Evolutionary conservation across 2,113 vertebrate species (phyloP).

Genomic region (Cettia cetti): DNA sequence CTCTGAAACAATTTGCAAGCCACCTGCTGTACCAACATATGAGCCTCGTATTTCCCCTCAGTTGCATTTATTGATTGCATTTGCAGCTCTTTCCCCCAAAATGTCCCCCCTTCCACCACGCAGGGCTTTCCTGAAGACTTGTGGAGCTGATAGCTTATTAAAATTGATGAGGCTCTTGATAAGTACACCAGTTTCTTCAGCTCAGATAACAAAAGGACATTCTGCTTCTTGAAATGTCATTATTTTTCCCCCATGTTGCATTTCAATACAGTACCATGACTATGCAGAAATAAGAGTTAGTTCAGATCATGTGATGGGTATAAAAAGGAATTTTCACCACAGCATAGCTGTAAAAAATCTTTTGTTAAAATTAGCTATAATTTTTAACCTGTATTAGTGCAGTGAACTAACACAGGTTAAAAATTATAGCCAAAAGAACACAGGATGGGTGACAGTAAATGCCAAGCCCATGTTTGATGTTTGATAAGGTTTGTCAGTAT

Average conservation of each 20-base stretch:
- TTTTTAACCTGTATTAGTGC: not conserved
- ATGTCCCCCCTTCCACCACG: not conserved
- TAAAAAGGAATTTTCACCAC: not conserved
- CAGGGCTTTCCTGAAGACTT: not conserved
- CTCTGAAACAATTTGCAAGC: not conserved
- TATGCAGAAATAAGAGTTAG: not conserved
- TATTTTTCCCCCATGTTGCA: not conserved
- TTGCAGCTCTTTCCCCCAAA: not conserved
- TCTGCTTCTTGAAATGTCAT: not conserved
- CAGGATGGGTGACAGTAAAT: not conserved
- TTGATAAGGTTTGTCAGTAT: not conserved
- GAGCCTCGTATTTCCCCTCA: not conserved
- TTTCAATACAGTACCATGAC: not conserved
- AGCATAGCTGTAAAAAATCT: not conserved
- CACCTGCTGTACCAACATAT: not conserved
- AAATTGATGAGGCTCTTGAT: slow-evolving; percentile 43
- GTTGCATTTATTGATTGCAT: not conserved
- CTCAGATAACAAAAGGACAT: not conserved
- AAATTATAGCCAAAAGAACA: not conserved
- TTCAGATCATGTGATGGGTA: not conserved
- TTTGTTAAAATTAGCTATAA: not conserved
- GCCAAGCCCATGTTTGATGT: not conserved
- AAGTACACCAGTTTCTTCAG: not conserved
- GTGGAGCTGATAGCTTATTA: slow-evolving; percentile 4
- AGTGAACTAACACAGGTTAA: not conserved